phyloP scores from a whole-genome alignment of 2,113 vertebrate species.

The Boulengeromyrus knoepffleri region DNA sequence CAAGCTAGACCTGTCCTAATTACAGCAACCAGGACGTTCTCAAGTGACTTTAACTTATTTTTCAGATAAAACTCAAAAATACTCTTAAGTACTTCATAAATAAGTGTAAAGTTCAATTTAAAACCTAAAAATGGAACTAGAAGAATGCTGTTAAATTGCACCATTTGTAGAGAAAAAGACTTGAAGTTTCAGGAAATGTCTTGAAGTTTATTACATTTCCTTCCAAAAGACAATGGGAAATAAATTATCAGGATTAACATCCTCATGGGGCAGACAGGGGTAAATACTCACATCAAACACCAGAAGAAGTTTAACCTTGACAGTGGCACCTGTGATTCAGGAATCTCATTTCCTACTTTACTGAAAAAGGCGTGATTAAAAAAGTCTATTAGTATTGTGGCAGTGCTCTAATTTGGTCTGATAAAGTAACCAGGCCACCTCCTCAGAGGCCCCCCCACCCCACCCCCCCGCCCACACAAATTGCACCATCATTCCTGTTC shows the following conservation, averaged over 20 bases:
- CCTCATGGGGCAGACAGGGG: background rate
- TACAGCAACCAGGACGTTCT: background rate
- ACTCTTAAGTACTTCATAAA: background rate
- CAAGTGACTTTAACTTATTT: background rate
- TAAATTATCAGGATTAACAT: background rate
- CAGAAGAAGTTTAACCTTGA: background rate
- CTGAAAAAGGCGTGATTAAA: background rate
- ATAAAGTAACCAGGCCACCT: background rate
- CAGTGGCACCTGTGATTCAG: background rate
- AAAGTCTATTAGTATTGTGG: background rate
- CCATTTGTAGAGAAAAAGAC: background rate
- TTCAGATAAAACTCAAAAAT: background rate
- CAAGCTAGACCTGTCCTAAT: background rate
- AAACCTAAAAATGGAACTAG: background rate
- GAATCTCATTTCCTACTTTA: background rate
- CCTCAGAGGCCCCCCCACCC: background rate
- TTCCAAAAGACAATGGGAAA: background rate
- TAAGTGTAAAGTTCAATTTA: background rate
- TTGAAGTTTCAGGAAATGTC: background rate
- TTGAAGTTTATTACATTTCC: background rate
- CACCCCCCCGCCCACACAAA: background rate
- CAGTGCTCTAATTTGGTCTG: background rate
- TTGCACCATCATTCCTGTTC: background rate
- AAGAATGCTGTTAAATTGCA: background rate
- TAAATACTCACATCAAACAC: constrained; percentile 4